A percentile compares a stretch with the other conserved stretches of the same genome.
These are phyloP conservation scores for Coturnix japonica DNA, from an alignment of 2,113 vertebrate genomes.

Conservation along the genomic window DNA sequence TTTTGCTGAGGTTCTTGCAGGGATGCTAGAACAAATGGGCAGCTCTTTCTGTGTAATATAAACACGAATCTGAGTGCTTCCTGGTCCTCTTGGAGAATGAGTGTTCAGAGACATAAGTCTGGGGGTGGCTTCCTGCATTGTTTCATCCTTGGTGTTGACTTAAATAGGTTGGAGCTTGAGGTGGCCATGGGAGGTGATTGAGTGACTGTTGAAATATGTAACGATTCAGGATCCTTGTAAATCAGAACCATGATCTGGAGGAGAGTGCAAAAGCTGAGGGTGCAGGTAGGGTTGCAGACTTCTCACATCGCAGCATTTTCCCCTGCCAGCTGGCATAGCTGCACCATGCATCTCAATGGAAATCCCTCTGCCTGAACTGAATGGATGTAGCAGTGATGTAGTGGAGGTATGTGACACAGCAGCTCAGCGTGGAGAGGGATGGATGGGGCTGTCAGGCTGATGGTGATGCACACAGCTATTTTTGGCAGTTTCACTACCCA, in stretches of 20 bases:
- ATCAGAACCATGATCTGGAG: not conserved
- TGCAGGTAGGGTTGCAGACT: not conserved
- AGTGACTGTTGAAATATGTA: not conserved
- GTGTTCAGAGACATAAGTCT: not conserved
- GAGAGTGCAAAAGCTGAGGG: not conserved
- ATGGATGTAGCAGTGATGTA: rapidly evolving
- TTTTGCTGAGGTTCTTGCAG: not conserved
- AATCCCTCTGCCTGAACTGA: not conserved
- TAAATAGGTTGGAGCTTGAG: not conserved
- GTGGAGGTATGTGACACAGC: not conserved
- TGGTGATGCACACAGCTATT: not conserved
- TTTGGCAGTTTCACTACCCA: not conserved
- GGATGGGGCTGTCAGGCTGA: not conserved
- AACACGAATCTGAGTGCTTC: not conserved
- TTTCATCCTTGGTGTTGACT: not conserved
- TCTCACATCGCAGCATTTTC: not conserved
- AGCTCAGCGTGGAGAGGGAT: not conserved
- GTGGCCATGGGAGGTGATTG: not conserved
- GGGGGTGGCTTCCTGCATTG: not conserved
- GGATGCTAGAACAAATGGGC: not conserved
- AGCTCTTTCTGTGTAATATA: not conserved
- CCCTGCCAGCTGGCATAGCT: not conserved
- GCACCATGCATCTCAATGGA: not conserved
- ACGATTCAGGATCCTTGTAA: not conserved
- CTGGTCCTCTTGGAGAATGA: not conserved